Percentiles rank a stretch among this genome's conserved stretches.
Evolutionary conservation across 2,888 invertebrate genomes (phyloP).

Genomic region (Crematogaster levior): DNA sequence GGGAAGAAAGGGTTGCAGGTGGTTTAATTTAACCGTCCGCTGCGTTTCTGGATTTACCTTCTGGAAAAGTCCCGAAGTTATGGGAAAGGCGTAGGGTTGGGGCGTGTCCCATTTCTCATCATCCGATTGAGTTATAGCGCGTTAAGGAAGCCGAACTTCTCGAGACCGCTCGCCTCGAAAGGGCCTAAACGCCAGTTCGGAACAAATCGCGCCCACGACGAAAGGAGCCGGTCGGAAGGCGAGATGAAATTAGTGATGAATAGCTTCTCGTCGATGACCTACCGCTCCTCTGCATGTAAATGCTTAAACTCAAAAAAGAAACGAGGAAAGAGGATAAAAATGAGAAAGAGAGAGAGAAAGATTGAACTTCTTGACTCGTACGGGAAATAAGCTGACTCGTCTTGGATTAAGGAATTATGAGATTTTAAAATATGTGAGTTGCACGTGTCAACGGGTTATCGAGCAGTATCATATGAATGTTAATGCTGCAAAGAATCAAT

Average conservation of each 20-base stretch:
- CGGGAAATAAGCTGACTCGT: constrained; percentile 47
- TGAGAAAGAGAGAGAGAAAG: neutral
- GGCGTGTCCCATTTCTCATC: constrained; percentile 82
- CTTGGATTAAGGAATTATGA: constrained; percentile 24
- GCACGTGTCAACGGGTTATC: constrained; percentile 13
- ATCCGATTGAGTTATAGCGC: constrained; percentile 82
- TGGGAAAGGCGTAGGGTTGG: constrained; percentile 79
- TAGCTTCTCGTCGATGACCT: constrained; percentile 71
- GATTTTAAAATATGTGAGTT: constrained; percentile 13
- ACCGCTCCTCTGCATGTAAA: constrained; percentile 64
- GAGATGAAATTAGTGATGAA: constrained; percentile 79
- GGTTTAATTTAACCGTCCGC: constrained; percentile 7
- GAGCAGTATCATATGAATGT: neutral
- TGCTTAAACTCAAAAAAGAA: constrained; percentile 40
- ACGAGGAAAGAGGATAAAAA: neutral
- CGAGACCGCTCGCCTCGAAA: constrained; percentile 35
- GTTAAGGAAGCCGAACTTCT: constrained; percentile 72
- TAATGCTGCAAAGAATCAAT: neutral
- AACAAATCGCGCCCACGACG: constrained; percentile 56
- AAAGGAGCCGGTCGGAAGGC: constrained; percentile 63
- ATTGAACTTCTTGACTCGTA: constrained; percentile 57
- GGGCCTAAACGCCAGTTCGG: constrained; percentile 35
- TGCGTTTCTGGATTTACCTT: constrained; percentile 17
- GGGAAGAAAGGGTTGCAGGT: constrained; percentile 9
- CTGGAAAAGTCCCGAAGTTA: constrained; percentile 72